Conservation (phyloP, 1,140 invertebrate genomes). For the Drosophila sucinea region DNA sequence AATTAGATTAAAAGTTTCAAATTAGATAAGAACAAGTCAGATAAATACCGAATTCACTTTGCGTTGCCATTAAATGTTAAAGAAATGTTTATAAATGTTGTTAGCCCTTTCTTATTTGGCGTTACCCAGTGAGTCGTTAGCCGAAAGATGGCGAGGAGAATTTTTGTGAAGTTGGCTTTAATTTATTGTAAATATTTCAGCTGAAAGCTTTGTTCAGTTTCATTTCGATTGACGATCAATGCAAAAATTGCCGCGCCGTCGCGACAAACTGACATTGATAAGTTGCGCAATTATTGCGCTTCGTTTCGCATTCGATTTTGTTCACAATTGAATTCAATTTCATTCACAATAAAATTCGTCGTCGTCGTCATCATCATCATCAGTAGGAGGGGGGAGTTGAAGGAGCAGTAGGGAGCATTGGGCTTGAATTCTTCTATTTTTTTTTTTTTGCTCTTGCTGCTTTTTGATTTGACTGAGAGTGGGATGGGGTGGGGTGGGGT, state of each 20-base stretch:
- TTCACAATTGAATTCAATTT: constrained; percentile 60
- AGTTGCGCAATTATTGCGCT: constrained; percentile 61
- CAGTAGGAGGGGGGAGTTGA: constrained; percentile 8
- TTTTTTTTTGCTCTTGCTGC: constrained; percentile 23
- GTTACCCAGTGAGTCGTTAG: no score
- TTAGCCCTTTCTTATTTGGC: no score
- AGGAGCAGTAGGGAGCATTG: constrained; percentile 37
- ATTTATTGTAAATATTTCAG: constrained; percentile 11
- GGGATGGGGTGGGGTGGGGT: background rate
- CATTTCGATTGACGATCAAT: constrained; percentile 6
- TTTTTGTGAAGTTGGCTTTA: background rate
- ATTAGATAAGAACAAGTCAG: no score
- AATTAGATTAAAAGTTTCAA: no score
- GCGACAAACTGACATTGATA: constrained; percentile 43
- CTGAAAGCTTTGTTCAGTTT: constrained; percentile 4
- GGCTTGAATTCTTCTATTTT: constrained; percentile 26
- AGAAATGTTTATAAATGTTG: no score
- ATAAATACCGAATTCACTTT: no score
- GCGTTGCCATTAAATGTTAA: no score
- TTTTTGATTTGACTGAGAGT: constrained; percentile 16
- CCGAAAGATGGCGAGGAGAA: no score
- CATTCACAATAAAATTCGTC: constrained; percentile 59
- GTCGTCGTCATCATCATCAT: constrained; percentile 37
- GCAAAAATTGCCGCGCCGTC: constrained; percentile 2
- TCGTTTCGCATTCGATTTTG: constrained; percentile 44